Conservation (phyloP, 2,888 invertebrate species). For the Xylophagus ater region DNA sequence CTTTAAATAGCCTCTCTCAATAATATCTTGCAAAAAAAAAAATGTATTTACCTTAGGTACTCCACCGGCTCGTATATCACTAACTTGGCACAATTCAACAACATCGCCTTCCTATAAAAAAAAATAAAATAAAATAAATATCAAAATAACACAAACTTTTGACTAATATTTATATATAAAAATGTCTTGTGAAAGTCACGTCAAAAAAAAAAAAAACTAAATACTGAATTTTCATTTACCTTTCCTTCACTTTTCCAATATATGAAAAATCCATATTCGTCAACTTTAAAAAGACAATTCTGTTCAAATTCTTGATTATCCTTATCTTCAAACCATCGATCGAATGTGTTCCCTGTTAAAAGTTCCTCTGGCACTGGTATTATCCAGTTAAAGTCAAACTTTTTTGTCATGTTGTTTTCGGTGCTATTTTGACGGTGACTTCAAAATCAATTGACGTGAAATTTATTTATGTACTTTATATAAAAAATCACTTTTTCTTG, state of each 20-base stretch:
- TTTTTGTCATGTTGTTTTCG: conserved; percentile 75
- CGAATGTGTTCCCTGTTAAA: conserved; percentile 77
- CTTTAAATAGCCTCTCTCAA: too few species aligned
- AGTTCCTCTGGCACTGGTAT: conserved; percentile 78
- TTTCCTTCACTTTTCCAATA: conserved; percentile 95
- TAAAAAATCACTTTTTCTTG: not conserved
- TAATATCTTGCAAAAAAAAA: too few species aligned
- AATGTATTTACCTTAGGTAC: conserved; percentile 65
- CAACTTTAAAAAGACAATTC: conserved; percentile 84
- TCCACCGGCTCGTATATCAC: conserved; percentile 89
- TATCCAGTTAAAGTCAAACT: conserved; percentile 98
- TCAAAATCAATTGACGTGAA: not conserved
- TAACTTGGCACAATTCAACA: conserved; percentile 95
- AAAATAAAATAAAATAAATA: conserved; percentile 1
- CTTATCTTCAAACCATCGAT: conserved; percentile 97
- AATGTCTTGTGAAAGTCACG: not conserved
- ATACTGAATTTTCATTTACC: conserved; percentile 48
- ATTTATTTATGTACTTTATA: too few species aligned
- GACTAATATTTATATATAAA: not conserved
- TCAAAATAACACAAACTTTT: not conserved
- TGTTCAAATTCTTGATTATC: conserved; percentile 83
- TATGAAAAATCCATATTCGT: conserved; percentile 95
- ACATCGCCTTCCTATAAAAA: conserved; percentile 90
- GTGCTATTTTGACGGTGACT: conserved; percentile 7
- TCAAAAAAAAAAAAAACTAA: not conserved